Percentiles rank a stretch among this genome's conserved stretches.
These are phyloP conservation scores for Amphiura filiformis DNA, from an alignment of 35 echinoderm and acorn worm species.

Conservation along the genomic window DNA sequence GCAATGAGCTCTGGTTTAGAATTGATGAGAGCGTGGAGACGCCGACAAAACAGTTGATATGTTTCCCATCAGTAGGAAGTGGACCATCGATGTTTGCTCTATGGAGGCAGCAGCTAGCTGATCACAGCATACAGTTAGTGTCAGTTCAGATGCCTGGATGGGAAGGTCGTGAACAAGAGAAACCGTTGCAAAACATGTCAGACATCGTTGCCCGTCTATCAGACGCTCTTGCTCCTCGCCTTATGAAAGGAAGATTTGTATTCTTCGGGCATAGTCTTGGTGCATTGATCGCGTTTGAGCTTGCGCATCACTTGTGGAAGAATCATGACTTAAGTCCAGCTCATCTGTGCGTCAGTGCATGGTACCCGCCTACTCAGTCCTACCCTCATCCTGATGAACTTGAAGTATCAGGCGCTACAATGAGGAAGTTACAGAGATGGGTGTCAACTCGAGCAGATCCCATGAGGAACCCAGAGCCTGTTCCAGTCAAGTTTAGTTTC, in stretches of 20 bases:
- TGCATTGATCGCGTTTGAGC: constrained; percentile 84
- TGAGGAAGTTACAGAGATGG: constrained; percentile 62
- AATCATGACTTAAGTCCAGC: constrained; percentile 68
- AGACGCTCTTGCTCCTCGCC: constrained; percentile 62
- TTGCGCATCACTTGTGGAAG: constrained; percentile 72
- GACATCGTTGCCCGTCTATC: constrained; percentile 67
- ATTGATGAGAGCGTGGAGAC: constrained; percentile 65
- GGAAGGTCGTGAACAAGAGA: constrained; percentile 86
- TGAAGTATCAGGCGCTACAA: constrained; percentile 60
- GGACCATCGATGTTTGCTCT: constrained; percentile 75
- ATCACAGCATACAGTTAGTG: constrained; percentile 70
- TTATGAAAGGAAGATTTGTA: constrained; percentile 67
- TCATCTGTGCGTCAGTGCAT: constrained; percentile 83
- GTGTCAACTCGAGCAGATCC: constrained; percentile 49
- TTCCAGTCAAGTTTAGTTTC: constrained; percentile 90
- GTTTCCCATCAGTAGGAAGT: constrained; percentile 84
- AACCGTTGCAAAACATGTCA: constrained; percentile 64
- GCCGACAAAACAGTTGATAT: constrained; percentile 67
- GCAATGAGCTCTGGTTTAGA: constrained; percentile 67
- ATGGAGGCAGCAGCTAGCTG: constrained; percentile 66
- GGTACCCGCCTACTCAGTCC: constrained; percentile 88
- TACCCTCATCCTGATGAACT: constrained; percentile 96
- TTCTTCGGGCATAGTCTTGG: constrained; percentile 96
- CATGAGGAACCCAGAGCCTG: constrained; percentile 45
- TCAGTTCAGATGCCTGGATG: constrained; percentile 86